phyloP scores from a whole-genome alignment of 2,113 vertebrate genomes.

The Xiphophorus hellerii region DNA sequence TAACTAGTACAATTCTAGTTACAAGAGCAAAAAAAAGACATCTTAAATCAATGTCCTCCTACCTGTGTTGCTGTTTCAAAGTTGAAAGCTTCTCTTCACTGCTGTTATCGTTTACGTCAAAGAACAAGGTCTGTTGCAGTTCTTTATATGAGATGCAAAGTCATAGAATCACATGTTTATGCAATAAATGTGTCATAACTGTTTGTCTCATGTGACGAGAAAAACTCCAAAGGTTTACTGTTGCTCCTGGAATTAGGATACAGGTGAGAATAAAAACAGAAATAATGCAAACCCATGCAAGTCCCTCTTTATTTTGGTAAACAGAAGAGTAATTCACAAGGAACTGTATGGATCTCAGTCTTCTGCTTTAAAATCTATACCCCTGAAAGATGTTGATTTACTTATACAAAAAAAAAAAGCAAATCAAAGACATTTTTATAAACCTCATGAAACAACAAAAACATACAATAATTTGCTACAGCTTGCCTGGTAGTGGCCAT shows the following conservation, averaged over 20 bases:
- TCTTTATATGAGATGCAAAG: slow-evolving; percentile 7
- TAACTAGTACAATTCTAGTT: neutral
- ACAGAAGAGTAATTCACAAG: too few relatives aligned
- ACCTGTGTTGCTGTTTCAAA: slow-evolving; percentile 27
- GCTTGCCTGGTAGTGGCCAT: too few relatives aligned
- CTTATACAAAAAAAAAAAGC: too few relatives aligned
- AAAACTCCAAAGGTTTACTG: slow-evolving; percentile 43
- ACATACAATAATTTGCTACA: too few relatives aligned
- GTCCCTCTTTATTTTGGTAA: too few relatives aligned
- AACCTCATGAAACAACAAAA: too few relatives aligned
- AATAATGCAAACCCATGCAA: too few relatives aligned
- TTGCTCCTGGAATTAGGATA: slow-evolving; percentile 9
- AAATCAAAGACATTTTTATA: too few relatives aligned
- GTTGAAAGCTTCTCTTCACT: neutral
- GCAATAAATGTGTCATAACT: slow-evolving; percentile 2
- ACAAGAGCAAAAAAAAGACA: neutral
- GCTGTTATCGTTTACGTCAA: neutral
- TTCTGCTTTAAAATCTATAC: too few relatives aligned
- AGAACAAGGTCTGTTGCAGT: neutral
- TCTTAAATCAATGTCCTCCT: neutral
- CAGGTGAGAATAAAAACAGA: neutral
- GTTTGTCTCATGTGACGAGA: slow-evolving; percentile 41
- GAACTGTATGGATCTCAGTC: too few relatives aligned
- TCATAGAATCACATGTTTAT: slow-evolving; percentile 49
- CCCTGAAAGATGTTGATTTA: too few relatives aligned